These are phyloP conservation scores for Brachyhypopomus occidentalis DNA, from an alignment of 2,113 vertebrate genomes.

Conservation along the genomic window DNA sequence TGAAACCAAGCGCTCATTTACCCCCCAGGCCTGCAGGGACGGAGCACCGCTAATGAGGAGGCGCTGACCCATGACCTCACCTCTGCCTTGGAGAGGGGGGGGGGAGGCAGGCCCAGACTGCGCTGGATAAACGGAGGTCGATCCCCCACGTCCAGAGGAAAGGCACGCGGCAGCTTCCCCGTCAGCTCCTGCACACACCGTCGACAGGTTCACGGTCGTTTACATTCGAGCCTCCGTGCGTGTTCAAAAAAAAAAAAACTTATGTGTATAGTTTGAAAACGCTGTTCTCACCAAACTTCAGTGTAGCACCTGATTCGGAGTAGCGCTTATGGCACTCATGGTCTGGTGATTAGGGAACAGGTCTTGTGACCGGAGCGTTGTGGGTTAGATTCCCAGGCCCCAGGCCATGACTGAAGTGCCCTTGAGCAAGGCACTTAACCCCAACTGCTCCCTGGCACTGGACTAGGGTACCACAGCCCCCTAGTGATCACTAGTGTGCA, in stretches of 20 bases:
- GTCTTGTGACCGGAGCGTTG: no score
- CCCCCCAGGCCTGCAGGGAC: neutral
- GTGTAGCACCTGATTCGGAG: neutral
- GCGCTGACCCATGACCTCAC: slow-evolving; percentile 50
- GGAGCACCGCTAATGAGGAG: neutral
- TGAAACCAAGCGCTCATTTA: slow-evolving; percentile 40
- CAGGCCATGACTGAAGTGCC: no score
- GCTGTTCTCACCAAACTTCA: no score
- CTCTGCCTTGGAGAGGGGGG: slow-evolving; percentile 66
- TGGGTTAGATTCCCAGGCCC: no score
- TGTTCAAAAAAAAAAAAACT: no score
- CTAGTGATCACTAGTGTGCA: no score
- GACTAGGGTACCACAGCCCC: no score
- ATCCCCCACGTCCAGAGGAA: slow-evolving; percentile 84
- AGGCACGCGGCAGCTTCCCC: slow-evolving; percentile 82
- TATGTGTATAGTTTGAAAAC: no score
- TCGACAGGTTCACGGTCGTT: neutral
- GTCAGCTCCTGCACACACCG: slow-evolving; percentile 81
- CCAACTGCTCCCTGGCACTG: no score
- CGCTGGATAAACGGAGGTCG: slow-evolving; percentile 80
- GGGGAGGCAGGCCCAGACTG: slow-evolving; percentile 66
- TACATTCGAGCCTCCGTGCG: neutral
- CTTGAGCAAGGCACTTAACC: no score
- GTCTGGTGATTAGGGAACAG: no score
- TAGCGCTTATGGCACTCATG: no score